phyloP scores from a whole-genome alignment of 30 jellyfish, hydroid and myxozoan species.

The Aurelia sp. region DNA sequence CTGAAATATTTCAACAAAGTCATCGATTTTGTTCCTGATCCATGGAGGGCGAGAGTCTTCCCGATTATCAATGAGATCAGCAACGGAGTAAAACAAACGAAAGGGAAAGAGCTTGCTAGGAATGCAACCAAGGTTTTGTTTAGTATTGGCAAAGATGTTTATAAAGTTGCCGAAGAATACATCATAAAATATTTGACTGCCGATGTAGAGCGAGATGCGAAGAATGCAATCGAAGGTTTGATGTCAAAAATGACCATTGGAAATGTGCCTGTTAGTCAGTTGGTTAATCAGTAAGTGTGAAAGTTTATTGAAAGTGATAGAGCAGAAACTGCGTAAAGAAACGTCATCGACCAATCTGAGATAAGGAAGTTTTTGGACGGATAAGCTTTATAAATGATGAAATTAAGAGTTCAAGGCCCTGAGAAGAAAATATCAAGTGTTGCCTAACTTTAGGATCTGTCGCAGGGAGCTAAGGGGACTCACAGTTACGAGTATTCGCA shows the following conservation, averaged over 20 bases:
- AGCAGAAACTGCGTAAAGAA: too few relatives aligned
- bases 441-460: too few relatives aligned
- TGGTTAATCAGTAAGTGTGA: too few relatives aligned
- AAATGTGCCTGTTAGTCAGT: background rate
- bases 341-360: too few relatives aligned
- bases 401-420: too few relatives aligned
- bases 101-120: constrained; percentile 15
- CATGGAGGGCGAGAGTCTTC: constrained; percentile 33
- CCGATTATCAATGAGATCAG: constrained; percentile 17
- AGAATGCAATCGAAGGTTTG: background rate
- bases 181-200: constrained; percentile 28
- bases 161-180: constrained; percentile 18
- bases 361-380: too few relatives aligned
- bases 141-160: constrained; percentile 30
- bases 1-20: background rate
- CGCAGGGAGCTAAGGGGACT: too few relatives aligned
- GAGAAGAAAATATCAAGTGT: too few relatives aligned
- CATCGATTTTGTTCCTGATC: constrained; percentile 16
- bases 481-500: too few relatives aligned
- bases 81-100: background rate
- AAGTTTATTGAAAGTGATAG: too few relatives aligned
- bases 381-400: too few relatives aligned
- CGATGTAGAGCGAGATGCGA: constrained; percentile 34
- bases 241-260: constrained; percentile 15
- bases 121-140: constrained; percentile 62